phyloP scores from a whole-genome alignment of 1,140 invertebrate species.

The Riptortus pedestris region DNA sequence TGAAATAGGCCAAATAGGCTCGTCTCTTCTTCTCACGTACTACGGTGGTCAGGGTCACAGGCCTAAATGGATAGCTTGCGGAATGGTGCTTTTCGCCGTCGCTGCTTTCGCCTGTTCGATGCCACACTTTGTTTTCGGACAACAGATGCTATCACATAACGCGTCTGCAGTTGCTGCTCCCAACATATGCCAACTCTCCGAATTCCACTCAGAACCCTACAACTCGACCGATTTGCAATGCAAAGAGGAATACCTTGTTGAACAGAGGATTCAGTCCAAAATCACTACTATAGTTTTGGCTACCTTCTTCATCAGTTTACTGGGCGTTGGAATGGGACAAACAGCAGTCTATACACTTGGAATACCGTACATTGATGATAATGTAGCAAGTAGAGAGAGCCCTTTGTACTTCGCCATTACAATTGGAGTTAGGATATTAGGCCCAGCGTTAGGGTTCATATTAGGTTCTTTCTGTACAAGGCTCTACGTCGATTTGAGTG shows the following conservation, averaged over 20 bases:
- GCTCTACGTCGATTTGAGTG: slow-evolving; percentile 69
- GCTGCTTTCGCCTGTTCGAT: slow-evolving; percentile 78
- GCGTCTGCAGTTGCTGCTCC: slow-evolving; percentile 40
- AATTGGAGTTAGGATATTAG: slow-evolving; percentile 80
- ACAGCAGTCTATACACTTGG: slow-evolving; percentile 87
- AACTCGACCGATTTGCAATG: slow-evolving; percentile 35
- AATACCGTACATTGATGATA: slow-evolving; percentile 89
- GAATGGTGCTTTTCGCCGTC: slow-evolving; percentile 79
- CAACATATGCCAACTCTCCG: slow-evolving; percentile 25
- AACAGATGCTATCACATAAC: slow-evolving; percentile 55
- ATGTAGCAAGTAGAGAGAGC: slow-evolving; percentile 80
- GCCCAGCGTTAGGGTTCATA: slow-evolving; percentile 80
- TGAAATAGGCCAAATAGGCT: slow-evolving; percentile 88
- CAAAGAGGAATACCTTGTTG: slow-evolving; percentile 45
- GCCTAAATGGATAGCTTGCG: slow-evolving; percentile 91
- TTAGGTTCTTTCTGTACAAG: slow-evolving; percentile 82
- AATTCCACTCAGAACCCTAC: neutral
- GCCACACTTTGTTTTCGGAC: slow-evolving; percentile 69
- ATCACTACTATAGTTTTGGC: slow-evolving; percentile 67
- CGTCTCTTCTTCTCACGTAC: slow-evolving; percentile 79
- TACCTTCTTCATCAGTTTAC: slow-evolving; percentile 75
- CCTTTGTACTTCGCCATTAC: slow-evolving; percentile 90
- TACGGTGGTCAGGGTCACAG: slow-evolving; percentile 86
- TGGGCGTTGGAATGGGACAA: slow-evolving; percentile 85
- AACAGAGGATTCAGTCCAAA: slow-evolving; percentile 56